These are phyloP conservation scores for Entosphenus tridentatus DNA, from an alignment of 2,113 vertebrate species.

Conservation along the genomic window DNA sequence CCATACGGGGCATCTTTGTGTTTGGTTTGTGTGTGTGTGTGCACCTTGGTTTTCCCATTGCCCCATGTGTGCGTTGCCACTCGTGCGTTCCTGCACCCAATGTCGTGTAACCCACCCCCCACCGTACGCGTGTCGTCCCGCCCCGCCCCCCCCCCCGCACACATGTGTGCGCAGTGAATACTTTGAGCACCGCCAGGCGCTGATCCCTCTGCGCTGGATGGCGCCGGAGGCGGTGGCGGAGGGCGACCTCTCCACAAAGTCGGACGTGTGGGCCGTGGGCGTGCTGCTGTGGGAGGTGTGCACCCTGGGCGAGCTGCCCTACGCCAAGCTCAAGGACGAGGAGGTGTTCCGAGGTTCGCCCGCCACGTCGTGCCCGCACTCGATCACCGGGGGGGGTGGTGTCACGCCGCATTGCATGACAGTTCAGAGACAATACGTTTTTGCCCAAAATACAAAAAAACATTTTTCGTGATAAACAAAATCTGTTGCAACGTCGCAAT, in stretches of 20 bases:
- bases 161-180: slow-evolving; percentile 40
- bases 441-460: background rate
- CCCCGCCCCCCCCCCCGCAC: background rate
- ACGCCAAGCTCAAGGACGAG: slow-evolving; percentile 41
- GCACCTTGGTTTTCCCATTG: no score
- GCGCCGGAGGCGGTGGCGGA: slow-evolving; percentile 66
- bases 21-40: no score
- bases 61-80: no score
- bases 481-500: background rate
- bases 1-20: no score
- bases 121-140: background rate
- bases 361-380: no score
- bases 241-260: slow-evolving; percentile 79
- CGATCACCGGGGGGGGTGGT: background rate
- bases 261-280: slow-evolving; percentile 80
- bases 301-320: slow-evolving; percentile 62
- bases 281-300: slow-evolving; percentile 98
- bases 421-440: background rate
- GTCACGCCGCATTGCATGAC: background rate
- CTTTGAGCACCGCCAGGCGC: slow-evolving; percentile 76
- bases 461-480: background rate
- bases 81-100: no score
- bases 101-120: background rate
- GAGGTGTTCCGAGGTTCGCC: slow-evolving; percentile 61
- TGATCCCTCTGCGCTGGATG: slow-evolving; percentile 90